Evolutionary conservation across 2,888 invertebrate species (phyloP).

Genomic region (Lasioglossum vierecki): DNA sequence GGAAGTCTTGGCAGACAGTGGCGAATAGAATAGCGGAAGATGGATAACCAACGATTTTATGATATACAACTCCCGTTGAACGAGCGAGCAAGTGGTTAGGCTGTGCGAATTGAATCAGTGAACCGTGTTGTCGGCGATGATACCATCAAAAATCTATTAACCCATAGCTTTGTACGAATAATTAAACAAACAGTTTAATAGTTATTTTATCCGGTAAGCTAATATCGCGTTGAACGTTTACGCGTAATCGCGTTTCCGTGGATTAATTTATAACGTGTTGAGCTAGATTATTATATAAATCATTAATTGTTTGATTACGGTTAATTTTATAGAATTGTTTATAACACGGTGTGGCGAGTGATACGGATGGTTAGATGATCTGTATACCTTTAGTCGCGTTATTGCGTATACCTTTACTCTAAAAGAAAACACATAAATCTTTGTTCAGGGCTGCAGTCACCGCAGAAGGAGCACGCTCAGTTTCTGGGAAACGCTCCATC

Average conservation of each 20-base stretch:
- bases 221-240: background rate
- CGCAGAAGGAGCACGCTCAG: background rate
- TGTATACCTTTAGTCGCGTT: background rate
- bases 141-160: background rate
- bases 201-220: background rate
- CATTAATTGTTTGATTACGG: background rate
- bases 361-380: background rate
- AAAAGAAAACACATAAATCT: background rate
- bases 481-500: background rate
- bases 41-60: background rate
- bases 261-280: background rate
- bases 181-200: background rate
- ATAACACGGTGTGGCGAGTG: background rate
- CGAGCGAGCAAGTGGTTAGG: background rate
- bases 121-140: background rate
- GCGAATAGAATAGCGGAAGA: background rate
- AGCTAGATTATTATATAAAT: background rate
- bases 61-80: background rate
- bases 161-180: background rate
- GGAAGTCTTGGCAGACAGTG: background rate
- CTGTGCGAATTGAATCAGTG: background rate
- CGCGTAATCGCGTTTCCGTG: background rate
- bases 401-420: no score
- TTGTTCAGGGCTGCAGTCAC: background rate
- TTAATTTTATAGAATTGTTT: background rate